Percentiles rank a stretch among this genome's conserved stretches.
phyloP scores from a whole-genome alignment of 2,797 vertebrate genomes.

The Labeo calbasu region DNA sequence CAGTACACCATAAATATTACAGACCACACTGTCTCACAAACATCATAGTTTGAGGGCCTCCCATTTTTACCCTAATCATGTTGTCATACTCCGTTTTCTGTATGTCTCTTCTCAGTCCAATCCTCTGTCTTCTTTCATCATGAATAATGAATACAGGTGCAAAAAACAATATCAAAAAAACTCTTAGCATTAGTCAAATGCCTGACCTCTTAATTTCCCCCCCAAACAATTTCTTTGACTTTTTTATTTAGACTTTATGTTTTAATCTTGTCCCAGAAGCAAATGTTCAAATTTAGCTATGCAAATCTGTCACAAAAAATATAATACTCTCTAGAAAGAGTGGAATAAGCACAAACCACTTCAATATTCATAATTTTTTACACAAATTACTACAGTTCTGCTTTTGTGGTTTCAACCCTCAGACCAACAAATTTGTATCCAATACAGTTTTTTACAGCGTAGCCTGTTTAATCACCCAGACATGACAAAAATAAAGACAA shows the following conservation, averaged over 20 bases:
- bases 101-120: not conserved
- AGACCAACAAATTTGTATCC: not conserved
- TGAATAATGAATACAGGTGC: conserved; percentile 45
- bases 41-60: conserved; percentile 3
- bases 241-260: not conserved
- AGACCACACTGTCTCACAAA: not conserved
- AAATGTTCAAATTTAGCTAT: not conserved
- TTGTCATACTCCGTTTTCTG: not conserved
- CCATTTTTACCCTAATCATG: not conserved
- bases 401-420: not conserved
- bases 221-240: not conserved
- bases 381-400: not conserved
- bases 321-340: not conserved
- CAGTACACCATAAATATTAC: conserved; percentile 16
- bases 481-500: conserved; percentile 4
- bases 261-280: not conserved
- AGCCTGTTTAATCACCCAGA: not conserved
- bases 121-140: conserved; percentile 32
- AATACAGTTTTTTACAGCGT: not conserved
- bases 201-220: not conserved
- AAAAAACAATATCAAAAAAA: conserved; percentile 37
- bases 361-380: not conserved
- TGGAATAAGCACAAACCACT: not conserved
- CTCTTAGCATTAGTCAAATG: conserved; percentile 26
- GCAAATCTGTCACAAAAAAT: not conserved